phyloP scores from a whole-genome alignment of 2,888 invertebrate genomes.

The Pheosia tremula region DNA sequence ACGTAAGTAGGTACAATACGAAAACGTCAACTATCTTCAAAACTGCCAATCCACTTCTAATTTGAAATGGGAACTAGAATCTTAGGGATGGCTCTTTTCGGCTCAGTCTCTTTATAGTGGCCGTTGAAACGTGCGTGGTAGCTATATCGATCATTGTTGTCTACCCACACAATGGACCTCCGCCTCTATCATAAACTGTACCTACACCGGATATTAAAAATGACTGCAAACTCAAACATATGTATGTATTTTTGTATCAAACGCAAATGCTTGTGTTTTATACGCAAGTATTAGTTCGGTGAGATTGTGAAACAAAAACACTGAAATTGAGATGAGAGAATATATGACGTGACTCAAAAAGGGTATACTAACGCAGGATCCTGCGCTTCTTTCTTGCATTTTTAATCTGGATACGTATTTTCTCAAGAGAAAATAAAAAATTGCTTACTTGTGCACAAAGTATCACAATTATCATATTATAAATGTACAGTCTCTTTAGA shows the following conservation, averaged over 20 bases:
- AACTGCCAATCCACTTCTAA: background rate
- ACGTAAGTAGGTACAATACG: too few species aligned
- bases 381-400: too few species aligned
- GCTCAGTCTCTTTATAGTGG: slow-evolving; percentile 8
- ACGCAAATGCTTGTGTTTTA: too few species aligned
- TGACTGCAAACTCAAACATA: slow-evolving; percentile 26
- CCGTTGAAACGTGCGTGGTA: slow-evolving; percentile 10
- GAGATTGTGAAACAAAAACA: background rate
- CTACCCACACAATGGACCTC: slow-evolving; percentile 26
- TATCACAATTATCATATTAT: too few species aligned
- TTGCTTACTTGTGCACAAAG: too few species aligned
- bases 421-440: too few species aligned
- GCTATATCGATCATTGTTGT: slow-evolving; percentile 25
- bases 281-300: background rate
- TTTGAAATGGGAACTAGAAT: slow-evolving; percentile 23
- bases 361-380: too few species aligned
- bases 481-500: too few species aligned
- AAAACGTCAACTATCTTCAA: background rate
- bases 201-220: slow-evolving; percentile 43
- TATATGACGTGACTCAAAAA: too few species aligned
- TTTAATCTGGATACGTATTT: too few species aligned
- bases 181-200: slow-evolving; percentile 34
- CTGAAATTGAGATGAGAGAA: too few species aligned
- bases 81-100: background rate
- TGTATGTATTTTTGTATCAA: too few species aligned